Evolutionary conservation across 2,888 invertebrate species (phyloP).

Genomic region (Drosophila maculinotata): DNA sequence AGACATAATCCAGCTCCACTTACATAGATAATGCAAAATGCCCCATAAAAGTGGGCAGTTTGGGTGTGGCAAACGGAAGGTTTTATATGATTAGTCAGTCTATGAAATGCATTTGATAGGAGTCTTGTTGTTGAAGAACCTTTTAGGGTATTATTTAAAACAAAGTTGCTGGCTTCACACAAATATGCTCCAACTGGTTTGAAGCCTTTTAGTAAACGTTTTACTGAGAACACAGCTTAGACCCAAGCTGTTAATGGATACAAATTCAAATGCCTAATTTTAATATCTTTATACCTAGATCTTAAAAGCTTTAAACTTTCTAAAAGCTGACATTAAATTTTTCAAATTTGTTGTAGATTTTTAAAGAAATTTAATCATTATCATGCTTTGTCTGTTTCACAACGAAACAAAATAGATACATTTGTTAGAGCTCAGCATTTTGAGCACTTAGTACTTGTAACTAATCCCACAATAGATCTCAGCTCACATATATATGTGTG

Average conservation of each 20-base stretch:
- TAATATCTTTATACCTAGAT: no score
- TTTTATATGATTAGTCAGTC: not conserved
- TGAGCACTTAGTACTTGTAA: not conserved
- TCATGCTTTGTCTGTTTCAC: no score
- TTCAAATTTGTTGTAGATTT: no score
- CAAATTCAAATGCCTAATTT: no score
- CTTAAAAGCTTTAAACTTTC: no score
- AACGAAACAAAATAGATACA: not conserved
- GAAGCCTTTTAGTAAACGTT: not conserved
- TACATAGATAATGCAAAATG: constrained; percentile 33
- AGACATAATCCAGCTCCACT: constrained; percentile 35
- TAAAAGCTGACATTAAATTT: no score
- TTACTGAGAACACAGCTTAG: not conserved
- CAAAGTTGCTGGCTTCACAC: not conserved
- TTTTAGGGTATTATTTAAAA: not conserved
- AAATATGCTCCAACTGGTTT: not conserved
- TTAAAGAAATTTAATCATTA: no score
- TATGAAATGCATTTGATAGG: not conserved
- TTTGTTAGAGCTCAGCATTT: not conserved
- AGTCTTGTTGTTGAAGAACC: constrained; percentile 10
- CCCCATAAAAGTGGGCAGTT: constrained; percentile 17
- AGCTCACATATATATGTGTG: not conserved
- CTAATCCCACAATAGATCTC: constrained; percentile 7
- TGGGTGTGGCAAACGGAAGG: not conserved
- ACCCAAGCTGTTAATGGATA: not conserved